A percentile compares a stretch with the other conserved stretches of the same genome.
These are phyloP conservation scores for Andrena haemorrhoa DNA, from an alignment of 2,888 invertebrate genomes.

Conservation along the genomic window DNA sequence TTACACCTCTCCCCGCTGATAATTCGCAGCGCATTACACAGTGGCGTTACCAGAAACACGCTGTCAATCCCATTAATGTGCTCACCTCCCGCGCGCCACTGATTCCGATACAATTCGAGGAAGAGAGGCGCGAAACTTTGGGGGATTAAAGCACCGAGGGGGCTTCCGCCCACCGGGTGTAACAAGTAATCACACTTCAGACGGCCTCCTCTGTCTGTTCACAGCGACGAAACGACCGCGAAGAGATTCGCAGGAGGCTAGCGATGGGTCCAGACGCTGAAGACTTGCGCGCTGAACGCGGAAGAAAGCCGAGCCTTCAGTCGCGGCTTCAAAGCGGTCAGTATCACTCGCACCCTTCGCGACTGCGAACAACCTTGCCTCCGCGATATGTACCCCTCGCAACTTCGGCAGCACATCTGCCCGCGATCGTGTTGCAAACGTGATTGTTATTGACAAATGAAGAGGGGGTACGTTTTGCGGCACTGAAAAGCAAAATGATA, in stretches of 20 bases:
- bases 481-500: not conserved
- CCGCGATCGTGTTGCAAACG: no score
- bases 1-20: not conserved
- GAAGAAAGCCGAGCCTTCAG: constrained; percentile 94
- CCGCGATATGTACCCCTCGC: not conserved
- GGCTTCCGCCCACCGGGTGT: constrained; percentile 20
- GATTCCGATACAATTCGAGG: constrained; percentile 18
- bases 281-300: constrained; percentile 91
- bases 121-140: not conserved
- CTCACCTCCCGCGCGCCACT: constrained; percentile 18
- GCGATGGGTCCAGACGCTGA: constrained; percentile 94
- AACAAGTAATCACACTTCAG: constrained; percentile 49
- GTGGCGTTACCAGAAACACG: constrained; percentile 5
- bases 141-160: constrained; percentile 30
- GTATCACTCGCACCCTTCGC: constrained; percentile 72
- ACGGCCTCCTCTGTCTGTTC: constrained; percentile 55
- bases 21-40: constrained; percentile 33
- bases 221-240: constrained; percentile 95
- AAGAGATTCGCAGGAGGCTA: constrained; percentile 94
- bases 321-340: constrained; percentile 94
- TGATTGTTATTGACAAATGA: not conserved
- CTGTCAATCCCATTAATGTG: constrained; percentile 49
- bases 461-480: not conserved
- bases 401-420: not conserved
- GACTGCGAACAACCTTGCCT: not conserved